These are phyloP conservation scores for Rapana venosa DNA, from an alignment of 2,888 invertebrate species.

Conservation along the genomic window DNA sequence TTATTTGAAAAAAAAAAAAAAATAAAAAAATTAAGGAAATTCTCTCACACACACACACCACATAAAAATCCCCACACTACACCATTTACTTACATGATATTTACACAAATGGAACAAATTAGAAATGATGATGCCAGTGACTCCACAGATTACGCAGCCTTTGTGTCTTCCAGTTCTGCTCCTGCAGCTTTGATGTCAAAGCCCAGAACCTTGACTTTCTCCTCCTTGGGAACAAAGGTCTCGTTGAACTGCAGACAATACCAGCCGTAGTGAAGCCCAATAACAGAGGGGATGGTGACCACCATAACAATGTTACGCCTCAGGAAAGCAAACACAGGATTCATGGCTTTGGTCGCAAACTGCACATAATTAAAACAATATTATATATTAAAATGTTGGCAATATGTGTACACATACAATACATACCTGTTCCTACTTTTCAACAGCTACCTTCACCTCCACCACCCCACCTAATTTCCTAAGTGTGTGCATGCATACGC, in stretches of 20 bases:
- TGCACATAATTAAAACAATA: slow-evolving; percentile 7
- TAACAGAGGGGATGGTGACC: slow-evolving; percentile 41
- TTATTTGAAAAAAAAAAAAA: no score
- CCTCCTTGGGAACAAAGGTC: slow-evolving; percentile 47
- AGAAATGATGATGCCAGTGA: neutral
- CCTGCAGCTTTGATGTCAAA: slow-evolving; percentile 20
- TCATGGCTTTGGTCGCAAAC: slow-evolving; percentile 31
- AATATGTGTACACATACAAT: no score
- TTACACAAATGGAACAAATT: neutral
- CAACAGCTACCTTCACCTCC: no score
- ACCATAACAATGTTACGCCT: slow-evolving; percentile 42
- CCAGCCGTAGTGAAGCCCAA: slow-evolving; percentile 52
- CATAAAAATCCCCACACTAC: no score
- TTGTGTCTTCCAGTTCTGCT: neutral
- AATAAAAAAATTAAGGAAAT: no score
- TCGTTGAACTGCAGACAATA: slow-evolving; percentile 51
- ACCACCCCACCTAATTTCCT: no score
- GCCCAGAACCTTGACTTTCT: slow-evolving; percentile 47
- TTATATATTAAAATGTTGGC: no score
- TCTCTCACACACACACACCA: neutral
- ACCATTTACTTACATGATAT: neutral
- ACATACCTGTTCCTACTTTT: no score
- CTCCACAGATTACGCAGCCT: neutral
- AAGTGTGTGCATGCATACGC: no score
- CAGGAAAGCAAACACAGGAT: slow-evolving; percentile 40